These are phyloP conservation scores for Odocoileus hemionus DNA, from an alignment of 2,113 vertebrate genomes.

Conservation along the genomic window DNA sequence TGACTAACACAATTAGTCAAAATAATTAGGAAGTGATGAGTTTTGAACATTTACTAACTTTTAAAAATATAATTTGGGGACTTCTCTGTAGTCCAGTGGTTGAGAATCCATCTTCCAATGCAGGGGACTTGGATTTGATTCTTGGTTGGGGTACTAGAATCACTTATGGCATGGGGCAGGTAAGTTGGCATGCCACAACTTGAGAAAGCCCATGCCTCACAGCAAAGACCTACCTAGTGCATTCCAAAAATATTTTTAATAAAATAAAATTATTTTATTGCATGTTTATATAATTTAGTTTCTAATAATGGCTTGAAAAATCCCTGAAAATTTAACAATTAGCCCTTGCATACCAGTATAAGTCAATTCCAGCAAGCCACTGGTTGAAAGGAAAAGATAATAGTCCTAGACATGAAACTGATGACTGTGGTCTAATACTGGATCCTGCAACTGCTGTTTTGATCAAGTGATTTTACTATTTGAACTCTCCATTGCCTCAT, in stretches of 20 bases:
- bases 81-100: neutral
- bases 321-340: neutral
- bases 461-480: neutral
- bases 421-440: neutral
- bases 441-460: neutral
- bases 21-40: neutral
- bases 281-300: neutral
- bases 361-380: neutral
- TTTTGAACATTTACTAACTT: neutral
- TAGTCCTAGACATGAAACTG: neutral
- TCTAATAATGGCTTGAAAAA: neutral
- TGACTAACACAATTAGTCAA: neutral
- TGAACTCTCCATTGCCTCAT: neutral
- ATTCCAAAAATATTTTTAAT: neutral
- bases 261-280: neutral
- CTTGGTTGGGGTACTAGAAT: neutral
- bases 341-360: neutral
- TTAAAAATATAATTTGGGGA: neutral
- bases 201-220: neutral
- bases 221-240: neutral
- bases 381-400: neutral
- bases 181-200: neutral
- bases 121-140: neutral
- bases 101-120: neutral
- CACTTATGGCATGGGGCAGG: neutral